Base-by-base conservation (phyloP, 2,797 vertebrate species). In the Spea hammondii region DNA sequence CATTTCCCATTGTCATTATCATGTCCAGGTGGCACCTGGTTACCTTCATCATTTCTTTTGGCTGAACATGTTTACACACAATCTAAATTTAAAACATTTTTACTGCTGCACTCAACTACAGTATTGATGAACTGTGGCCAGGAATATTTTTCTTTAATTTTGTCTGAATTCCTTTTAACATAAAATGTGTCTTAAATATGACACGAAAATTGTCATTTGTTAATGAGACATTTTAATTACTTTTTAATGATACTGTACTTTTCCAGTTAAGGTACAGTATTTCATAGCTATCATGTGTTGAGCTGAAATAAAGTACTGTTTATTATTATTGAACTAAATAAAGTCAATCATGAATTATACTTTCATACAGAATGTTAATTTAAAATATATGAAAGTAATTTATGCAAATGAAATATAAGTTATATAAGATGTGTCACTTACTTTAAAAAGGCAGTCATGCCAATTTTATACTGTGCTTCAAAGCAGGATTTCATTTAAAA, bases 221-320 rank as follows among this genome's bases (percentile, higher is more conserved):
- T 62, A 62, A 62, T 62, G 13, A 32, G 59, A 62, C 59, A 62
- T 32, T 62, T 62, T 62, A 62, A 62, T 62, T 62, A 62, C 32
- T 17, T 62, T 62, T 62, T 62, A 62, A 62, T 62, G 44, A 62
- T 62, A 62, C 59, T 53, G 51, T 53, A 11, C 51, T 62, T 62
- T 17, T 7, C n/a, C 59, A 62, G 59, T 62, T 14, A 62, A 32
- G 59, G 12, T 59, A 11, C 13, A 32, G 32, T 59, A 5, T 62
- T 32, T 62, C 4, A 14, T 32, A 53, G 51, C 10, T 2, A 53
- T 53, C 51, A 53, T 53, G 51, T 11, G 6, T 53, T 1, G 51
- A 53, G 3, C 6, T 53, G 51, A 53, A 53, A 53, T 6, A 53
- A 53, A 53, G 51, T 53, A 53, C 12, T 62, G 4, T 12, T 17